Base-by-base conservation (phyloP, 2,888 invertebrate species). In the Ypsolopha scabrella region DNA sequence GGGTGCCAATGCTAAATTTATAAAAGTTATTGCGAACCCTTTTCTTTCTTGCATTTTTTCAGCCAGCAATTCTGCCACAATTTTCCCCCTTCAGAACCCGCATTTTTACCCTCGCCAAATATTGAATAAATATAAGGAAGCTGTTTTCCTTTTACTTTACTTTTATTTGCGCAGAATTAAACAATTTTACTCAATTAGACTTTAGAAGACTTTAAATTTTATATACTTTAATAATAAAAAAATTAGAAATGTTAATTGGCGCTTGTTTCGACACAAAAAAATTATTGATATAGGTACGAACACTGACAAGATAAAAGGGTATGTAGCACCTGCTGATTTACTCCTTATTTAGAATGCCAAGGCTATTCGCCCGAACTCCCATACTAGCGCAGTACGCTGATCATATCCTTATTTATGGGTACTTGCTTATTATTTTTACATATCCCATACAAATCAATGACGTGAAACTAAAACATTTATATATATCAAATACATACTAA, bases 11-110 rank as follows among this genome's bases (percentile, higher is more conserved):
- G 24, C 24, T 4, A 24, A 43, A 13, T 43, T 43, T 43, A n/a
- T 13, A 14, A 14, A 43, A 43, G 43, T 43, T 43, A 46, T 46
- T 46, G 33, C n/a, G 46, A 46, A 46, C 46, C 46, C 46, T 46
- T 46, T 35, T 35, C 35, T 46, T 33, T 35, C 34, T 24, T 35
- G 33, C 11, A 35, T 46, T 46, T 47, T 47, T 47, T 14, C 37
- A 14, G 36, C 47, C 11, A 47, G 37, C 47, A 37, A 10, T 33
- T 11, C 37, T 47, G 37, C 47, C 36, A 47, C 47, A 36, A 47
- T 47, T 36, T 37, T 33, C 13, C 47, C 47, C 14, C 45, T 34
- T 37, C 8, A 36, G 14, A 35, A 36, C 47, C 47, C 47, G 36
- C 47, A 37, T 47, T 47, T 35, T 47, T 37, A 36, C 47, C 37